A percentile compares a stretch with the other conserved stretches of the same genome.
phyloP scores from a whole-genome alignment of 2,113 vertebrate genomes.

The cattle (Bos taurus) region ARS-UCD2.0 NC_037340.1:55220001-55220500 shows the following conservation, averaged over 20 bases:
- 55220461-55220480: background rate
- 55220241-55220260: background rate
- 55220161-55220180: no score
- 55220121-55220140: background rate
- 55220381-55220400: background rate
- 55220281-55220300: background rate
- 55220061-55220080: background rate
- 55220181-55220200: rapidly evolving
- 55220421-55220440: background rate
- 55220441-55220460: background rate
- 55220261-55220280: background rate
- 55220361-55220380: background rate
- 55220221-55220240: rapidly evolving
- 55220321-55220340: rapidly evolving
- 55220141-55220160: no score
- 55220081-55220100: background rate
- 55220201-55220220: background rate
- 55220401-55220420: background rate
- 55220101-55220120: background rate
- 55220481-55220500: background rate
- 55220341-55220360: background rate
- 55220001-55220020: conserved; percentile 45
- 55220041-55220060: conserved; percentile 45
- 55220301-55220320: background rate
- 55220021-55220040: conserved; percentile 54